phyloP scores from a whole-genome alignment of 2,888 invertebrate genomes.

The Tenthredo distinguenda region DNA sequence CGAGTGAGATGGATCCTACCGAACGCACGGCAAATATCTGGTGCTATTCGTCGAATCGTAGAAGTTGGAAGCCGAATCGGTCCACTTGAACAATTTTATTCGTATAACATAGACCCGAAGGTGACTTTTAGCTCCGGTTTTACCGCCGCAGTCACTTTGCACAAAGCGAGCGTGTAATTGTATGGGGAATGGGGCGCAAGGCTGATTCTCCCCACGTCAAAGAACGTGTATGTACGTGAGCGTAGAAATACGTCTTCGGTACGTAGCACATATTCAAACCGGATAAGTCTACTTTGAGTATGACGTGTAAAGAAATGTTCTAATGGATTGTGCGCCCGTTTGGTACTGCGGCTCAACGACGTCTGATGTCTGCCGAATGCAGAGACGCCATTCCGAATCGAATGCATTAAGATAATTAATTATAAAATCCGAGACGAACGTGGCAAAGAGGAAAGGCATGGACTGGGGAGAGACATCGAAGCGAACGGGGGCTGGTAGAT shows the following conservation, averaged over 20 bases:
- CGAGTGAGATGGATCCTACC: not conserved
- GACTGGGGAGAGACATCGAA: conserved; percentile 52
- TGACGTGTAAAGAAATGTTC: conserved; percentile 44
- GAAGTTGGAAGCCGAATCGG: not conserved
- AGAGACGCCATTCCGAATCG: conserved; percentile 63
- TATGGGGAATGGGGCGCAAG: not conserved
- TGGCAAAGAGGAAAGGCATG: conserved; percentile 48
- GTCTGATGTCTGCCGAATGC: conserved; percentile 52
- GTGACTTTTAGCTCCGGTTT: conserved; percentile 27
- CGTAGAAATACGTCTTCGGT: conserved; percentile 34
- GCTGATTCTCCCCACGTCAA: conserved; percentile 34
- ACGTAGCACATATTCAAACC: conserved; percentile 35
- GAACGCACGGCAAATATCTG: not conserved
- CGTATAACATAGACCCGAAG: not conserved
- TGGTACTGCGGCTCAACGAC: conserved; percentile 36
- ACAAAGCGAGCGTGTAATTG: conserved; percentile 48
- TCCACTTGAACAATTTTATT: conserved; percentile 16
- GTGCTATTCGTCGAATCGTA: not conserved
- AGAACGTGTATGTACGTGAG: conserved; percentile 4
- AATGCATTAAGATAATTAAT: conserved; percentile 74
- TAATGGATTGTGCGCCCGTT: conserved; percentile 50
- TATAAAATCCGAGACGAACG: conserved; percentile 65
- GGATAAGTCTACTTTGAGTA: conserved; percentile 45
- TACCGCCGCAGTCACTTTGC: conserved; percentile 44
- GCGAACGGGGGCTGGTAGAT: not conserved